Conservation (phyloP, 2,797 vertebrate genomes). For the Muscicapa comitata region DNA sequence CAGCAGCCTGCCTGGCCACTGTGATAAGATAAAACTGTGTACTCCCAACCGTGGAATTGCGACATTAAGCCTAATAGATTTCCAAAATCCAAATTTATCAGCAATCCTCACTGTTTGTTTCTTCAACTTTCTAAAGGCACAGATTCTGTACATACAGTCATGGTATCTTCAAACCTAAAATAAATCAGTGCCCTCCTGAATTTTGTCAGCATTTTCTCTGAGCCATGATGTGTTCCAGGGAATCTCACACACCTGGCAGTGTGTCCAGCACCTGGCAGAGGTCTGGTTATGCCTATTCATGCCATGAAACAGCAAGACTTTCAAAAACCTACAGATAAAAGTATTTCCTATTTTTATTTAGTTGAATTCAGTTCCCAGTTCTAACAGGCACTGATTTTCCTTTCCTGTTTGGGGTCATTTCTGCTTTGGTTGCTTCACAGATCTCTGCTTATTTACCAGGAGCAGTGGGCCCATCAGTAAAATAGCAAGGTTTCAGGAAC, state of each 20-base stretch:
- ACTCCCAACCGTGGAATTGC: background rate
- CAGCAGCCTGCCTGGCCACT: background rate
- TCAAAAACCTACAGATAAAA: background rate
- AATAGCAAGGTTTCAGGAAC: background rate
- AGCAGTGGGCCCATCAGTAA: background rate
- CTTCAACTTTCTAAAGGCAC: background rate
- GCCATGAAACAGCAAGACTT: background rate
- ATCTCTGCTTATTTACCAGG: background rate
- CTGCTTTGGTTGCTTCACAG: background rate
- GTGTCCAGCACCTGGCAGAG: background rate
- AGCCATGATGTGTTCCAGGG: background rate
- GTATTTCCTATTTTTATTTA: background rate
- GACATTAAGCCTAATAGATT: conserved; percentile 39
- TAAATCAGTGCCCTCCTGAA: background rate
- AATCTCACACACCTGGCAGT: background rate
- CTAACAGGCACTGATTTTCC: background rate
- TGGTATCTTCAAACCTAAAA: conserved; percentile 21
- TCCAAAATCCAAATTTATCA: conserved; percentile 38
- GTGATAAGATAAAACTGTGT: conserved; percentile 51
- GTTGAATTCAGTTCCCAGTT: background rate
- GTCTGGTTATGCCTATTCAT: background rate
- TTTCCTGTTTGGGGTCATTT: background rate
- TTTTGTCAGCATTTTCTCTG: background rate
- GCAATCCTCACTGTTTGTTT: conserved; percentile 12
- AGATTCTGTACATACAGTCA: background rate